Conservation (phyloP, 1,140 invertebrate genomes). For the honey bee (Apis mellifera) region DNA sequence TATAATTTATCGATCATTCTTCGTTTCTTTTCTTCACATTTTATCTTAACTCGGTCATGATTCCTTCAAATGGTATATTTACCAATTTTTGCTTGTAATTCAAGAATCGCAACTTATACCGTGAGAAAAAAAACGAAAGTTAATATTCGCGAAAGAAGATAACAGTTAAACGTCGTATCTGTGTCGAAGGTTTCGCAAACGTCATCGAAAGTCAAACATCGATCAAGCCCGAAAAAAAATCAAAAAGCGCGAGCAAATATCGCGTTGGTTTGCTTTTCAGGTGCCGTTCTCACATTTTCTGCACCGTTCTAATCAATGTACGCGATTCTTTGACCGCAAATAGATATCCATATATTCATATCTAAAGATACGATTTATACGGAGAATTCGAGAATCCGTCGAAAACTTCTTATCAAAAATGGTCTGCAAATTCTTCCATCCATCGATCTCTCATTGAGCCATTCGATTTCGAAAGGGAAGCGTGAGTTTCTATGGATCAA, state of each 20-base stretch:
- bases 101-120: not conserved
- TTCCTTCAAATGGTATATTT: not conserved
- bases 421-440: not conserved
- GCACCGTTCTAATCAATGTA: constrained; percentile 17
- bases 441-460: not conserved
- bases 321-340: constrained; percentile 18
- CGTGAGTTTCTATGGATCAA: too few species aligned
- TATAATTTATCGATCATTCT: too few species aligned
- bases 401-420: constrained; percentile 29
- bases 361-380: constrained; percentile 11
- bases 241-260: constrained; percentile 37
- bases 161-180: constrained; percentile 12
- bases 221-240: constrained; percentile 27
- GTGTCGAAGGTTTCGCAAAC: constrained; percentile 8
- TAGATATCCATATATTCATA: constrained; percentile 15
- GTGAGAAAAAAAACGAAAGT: constrained; percentile 20
- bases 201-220: constrained; percentile 46
- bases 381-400: not conserved
- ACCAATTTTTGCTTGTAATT: not conserved
- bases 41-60: not conserved
- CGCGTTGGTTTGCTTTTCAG: constrained; percentile 56
- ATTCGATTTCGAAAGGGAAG: not conserved
- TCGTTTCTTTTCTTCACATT: too few species aligned
- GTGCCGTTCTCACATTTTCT: constrained; percentile 59
- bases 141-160: constrained; percentile 21